Evolutionary conservation across 2,888 invertebrate genomes (phyloP), one percentile per base, ranked within the genome.

Genomic region (Icerya purchasi): DNA sequence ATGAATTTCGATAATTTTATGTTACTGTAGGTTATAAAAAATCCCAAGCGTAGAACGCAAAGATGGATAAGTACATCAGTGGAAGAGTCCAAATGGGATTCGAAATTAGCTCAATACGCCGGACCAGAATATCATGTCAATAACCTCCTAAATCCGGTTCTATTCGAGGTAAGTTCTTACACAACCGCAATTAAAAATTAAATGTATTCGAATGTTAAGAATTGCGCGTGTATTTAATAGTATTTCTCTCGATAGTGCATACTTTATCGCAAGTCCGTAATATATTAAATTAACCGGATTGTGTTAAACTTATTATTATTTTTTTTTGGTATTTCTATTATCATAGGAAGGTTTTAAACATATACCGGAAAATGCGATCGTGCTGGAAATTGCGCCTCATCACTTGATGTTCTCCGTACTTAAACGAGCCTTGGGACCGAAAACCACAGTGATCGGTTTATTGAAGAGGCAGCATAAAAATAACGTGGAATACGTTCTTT

Each of bases 11-110:
- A n/a, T n/a, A n/a, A n/a, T n/a, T n/a, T n/a, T n/a, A n/a, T n/a
- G n/a, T n/a, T n/a, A n/a, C n/a, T n/a, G n/a, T 14, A 76, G 75
- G 70, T 93, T 58, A 88, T 96, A 66, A 78, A 83, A 1, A 77
- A 75, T 61, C 85, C 91, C 1, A 85, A 84, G 71, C 81, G 80
- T 63, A 80, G 97, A 64, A 80, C 85, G 1, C 63, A 78, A 0
- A 80, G 82, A 66, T 98, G 98, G 97, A 77, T 97, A 61, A 91
- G 92, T 62, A 86, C 92, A n/a, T 94, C 94, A 57, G 85, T 97
- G 67, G 90, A 94, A 0, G 84, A 88, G 71, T 75, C 77, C 1
- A 78, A 83, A 55, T 94, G 93, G 93, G 77, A 77, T 64, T 78
- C 81, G 1, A 79, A 84, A 0, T 70, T 88, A 50, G 86, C 91